These are phyloP conservation scores for Drosophila parvula DNA, from an alignment of 1,140 invertebrate species.

Conservation along the genomic window DNA sequence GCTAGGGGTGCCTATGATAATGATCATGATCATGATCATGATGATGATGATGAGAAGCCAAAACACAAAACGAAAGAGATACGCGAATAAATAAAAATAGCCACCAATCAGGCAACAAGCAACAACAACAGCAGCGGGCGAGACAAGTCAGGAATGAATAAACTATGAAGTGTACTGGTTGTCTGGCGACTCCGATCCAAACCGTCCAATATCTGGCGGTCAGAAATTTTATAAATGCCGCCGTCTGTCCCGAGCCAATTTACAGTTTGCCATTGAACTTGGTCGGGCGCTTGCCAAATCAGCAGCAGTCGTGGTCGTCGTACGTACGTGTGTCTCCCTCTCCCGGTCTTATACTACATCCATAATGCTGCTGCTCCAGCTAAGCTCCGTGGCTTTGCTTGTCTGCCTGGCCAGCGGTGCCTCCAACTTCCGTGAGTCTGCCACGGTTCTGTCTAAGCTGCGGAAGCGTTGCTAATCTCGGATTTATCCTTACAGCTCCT, in stretches of 20 bases:
- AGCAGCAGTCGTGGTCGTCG: not conserved
- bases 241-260: slow-evolving; percentile 79
- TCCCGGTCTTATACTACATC: not conserved
- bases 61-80: slow-evolving; percentile 41
- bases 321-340: not conserved
- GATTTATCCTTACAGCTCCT: slow-evolving; percentile 54
- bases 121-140: slow-evolving; percentile 29
- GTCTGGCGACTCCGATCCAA: slow-evolving; percentile 11
- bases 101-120: slow-evolving; percentile 39
- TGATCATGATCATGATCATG: not conserved
- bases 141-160: slow-evolving; percentile 81
- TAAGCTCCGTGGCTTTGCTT: slow-evolving; percentile 42
- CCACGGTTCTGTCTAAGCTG: not conserved
- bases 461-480: not conserved
- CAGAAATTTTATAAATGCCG: slow-evolving; percentile 81
- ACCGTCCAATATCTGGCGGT: slow-evolving; percentile 20
- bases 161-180: slow-evolving; percentile 73
- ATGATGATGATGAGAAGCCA: slow-evolving; percentile 50
- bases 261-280: slow-evolving; percentile 84
- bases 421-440: slow-evolving; percentile 71
- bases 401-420: slow-evolving; percentile 41
- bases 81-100: slow-evolving; percentile 49
- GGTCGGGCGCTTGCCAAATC: slow-evolving; percentile 77
- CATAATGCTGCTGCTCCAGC: slow-evolving; percentile 49
- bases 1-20: slow-evolving; percentile 32